Base-by-base conservation (phyloP, 2,113 vertebrate genomes). In the Lepidothrix coronata region DNA sequence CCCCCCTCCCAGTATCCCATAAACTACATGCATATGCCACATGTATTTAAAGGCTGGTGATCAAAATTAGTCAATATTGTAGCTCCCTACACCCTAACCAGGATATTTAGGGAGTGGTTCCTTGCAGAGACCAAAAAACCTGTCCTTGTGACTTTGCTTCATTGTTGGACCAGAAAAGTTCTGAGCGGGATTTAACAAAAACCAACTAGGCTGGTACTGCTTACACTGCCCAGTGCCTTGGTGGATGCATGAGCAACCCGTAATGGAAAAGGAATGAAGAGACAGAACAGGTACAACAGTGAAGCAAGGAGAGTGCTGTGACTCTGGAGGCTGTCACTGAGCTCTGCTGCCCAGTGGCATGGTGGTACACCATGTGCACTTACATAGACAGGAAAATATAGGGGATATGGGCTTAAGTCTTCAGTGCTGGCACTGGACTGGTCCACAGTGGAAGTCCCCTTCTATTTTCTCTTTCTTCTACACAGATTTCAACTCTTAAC, bases 331-430 rank as follows among this genome's bases (percentile, higher is more conserved):
- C 27, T 77, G 27, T 5, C 43, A 14, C 58, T 3, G 37, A 78
- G 44, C 31, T 39, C n/a, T 59, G 54, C 48, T 30, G n/a, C 41
- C n/a, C 62, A 12, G 20, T 2, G 0, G 19, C 8, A 0, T 3
- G 0, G 54, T 1, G 14, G 8, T 6, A 8, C 0, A 1, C 23
- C 8, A 5, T 3, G 28, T 9, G 41, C 33, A 37, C 37, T 35
- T 23, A 12, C 23, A 25, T 0, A 8, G 14, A 30, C 21, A 87
- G 18, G 51, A 48, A 74, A 63, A 72, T 14, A 10, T 14, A 62
- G 19, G 4, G 61, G 8, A 70, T 75, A 79, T 6, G 25, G 31
- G 13, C 24, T 83, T 21, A 43, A 54, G 17, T 44, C 54, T 65
- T 78, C 28, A 31, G 3, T 5, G 11, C 10, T 65, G 16, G 6